Evolutionary conservation across 2,888 invertebrate species (phyloP).

Genomic region (Eupithecia subfuscata): DNA sequence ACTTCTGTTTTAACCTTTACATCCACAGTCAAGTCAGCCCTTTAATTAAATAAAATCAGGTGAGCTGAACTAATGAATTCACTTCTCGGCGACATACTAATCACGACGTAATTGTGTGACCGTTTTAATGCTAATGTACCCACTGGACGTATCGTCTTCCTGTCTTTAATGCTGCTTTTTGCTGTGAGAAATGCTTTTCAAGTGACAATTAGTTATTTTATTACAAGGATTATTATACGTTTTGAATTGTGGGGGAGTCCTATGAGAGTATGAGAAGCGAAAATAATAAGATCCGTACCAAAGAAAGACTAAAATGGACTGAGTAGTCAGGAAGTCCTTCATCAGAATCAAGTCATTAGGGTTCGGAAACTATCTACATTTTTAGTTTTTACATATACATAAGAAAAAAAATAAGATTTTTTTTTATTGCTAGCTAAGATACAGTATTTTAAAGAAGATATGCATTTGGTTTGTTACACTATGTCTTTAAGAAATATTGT

Average conservation of each 20-base stretch:
- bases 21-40: conserved; percentile 13
- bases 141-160: conserved; percentile 57
- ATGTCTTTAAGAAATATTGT: too few species aligned
- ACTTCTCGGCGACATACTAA: conserved; percentile 79
- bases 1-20: conserved; percentile 18
- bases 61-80: conserved; percentile 84
- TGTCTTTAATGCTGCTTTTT: conserved; percentile 41
- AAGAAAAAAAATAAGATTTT: too few species aligned
- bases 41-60: conserved; percentile 84
- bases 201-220: conserved; percentile 22
- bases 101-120: conserved; percentile 80
- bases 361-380: background rate
- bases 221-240: background rate
- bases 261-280: background rate
- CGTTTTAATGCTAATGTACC: conserved; percentile 77
- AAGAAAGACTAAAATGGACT: background rate
- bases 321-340: background rate
- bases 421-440: too few species aligned
- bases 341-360: background rate
- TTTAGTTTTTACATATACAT: too few species aligned
- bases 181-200: conserved; percentile 26
- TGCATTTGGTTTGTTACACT: too few species aligned
- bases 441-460: too few species aligned
- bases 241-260: background rate
- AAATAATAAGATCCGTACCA: background rate